Base-by-base conservation (phyloP, 2,888 invertebrate genomes). In the Diploptera punctata region DNA sequence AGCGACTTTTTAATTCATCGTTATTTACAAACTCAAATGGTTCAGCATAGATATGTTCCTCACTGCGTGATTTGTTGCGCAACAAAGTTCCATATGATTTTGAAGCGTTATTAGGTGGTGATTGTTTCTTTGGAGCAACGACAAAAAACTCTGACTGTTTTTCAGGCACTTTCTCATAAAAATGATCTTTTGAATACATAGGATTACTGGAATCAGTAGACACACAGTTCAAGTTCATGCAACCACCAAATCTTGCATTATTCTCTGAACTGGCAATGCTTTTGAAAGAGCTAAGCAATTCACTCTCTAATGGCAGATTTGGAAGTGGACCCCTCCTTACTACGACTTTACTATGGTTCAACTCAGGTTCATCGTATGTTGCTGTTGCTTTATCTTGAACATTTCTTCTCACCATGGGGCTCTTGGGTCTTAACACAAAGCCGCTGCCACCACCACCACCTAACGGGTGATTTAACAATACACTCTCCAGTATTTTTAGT, bases 31-130 rank as follows among this genome's bases (percentile, higher is more conserved):
- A 72, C 16, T 65, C 81, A 79, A 83, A 88, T 0, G 90, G 90
- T 76, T 88, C 88, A 75, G 89, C 89, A 78, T 90, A 90, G 29
- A 90, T 87, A 76, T 88, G 89, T 76, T 89, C 89, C 31, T 85
- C 81, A 38, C 77, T 77, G 44, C 79, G 80, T 2, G 75, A 47
- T 18, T 62, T 68, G 10, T 61, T 29, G 19, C 13, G 57, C n/a
- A 65, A n/a, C 26, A 75, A n/a, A n/a, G 67, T 57, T 21, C 60
- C 68, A 33, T 68, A 60, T 43, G 38, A 31, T 54, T 31, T 67
- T n/a, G 19, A 52, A 26, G 26, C 16, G 49, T 13, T 38, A 44
- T 21, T 29, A 16, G 49, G n/a, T 24, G 16, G 43, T 4, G 19
- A 26, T 5, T 33, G 18, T 4, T 54, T 47, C n/a, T 29, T 70